Percentiles rank a stretch among this genome's conserved stretches.
Evolutionary conservation across 2,888 invertebrate species (phyloP).

Genomic region (Dione vanillae): DNA sequence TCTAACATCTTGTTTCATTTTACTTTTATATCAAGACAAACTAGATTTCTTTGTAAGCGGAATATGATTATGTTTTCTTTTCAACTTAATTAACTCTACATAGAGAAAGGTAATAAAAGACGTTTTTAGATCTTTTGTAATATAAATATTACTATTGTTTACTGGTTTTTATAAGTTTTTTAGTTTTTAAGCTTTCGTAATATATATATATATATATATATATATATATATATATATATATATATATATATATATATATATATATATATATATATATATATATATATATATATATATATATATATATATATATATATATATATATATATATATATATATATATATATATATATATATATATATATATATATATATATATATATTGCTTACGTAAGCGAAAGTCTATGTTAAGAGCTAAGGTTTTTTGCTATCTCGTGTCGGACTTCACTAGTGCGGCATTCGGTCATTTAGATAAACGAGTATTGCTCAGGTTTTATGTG

Average conservation of each 20-base stretch:
- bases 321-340: background rate
- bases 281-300: too few species aligned
- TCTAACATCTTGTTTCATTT: slow-evolving; percentile 21
- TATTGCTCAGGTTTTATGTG: slow-evolving; percentile 26
- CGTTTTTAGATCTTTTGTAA: background rate
- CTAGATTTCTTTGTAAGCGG: background rate
- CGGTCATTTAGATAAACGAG: slow-evolving; percentile 22
- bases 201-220: background rate
- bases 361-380: background rate
- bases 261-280: background rate
- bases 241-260: background rate
- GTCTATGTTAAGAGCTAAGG: background rate
- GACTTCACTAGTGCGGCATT: slow-evolving; percentile 8
- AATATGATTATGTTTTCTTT: background rate
- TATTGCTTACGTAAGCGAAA: slow-evolving; percentile 1
- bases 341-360: background rate
- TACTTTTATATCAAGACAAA: slow-evolving; percentile 11
- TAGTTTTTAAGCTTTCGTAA: too few species aligned
- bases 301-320: background rate
- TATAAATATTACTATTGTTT: background rate
- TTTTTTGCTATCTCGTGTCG: slow-evolving; percentile 19
- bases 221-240: too few species aligned
- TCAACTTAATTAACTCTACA: slow-evolving; percentile 9
- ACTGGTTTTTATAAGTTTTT: too few species aligned
- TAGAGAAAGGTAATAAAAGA: background rate